These are phyloP conservation scores for Bradypodion ventrale DNA, from an alignment of 2,797 vertebrate species.

Conservation along the genomic window DNA sequence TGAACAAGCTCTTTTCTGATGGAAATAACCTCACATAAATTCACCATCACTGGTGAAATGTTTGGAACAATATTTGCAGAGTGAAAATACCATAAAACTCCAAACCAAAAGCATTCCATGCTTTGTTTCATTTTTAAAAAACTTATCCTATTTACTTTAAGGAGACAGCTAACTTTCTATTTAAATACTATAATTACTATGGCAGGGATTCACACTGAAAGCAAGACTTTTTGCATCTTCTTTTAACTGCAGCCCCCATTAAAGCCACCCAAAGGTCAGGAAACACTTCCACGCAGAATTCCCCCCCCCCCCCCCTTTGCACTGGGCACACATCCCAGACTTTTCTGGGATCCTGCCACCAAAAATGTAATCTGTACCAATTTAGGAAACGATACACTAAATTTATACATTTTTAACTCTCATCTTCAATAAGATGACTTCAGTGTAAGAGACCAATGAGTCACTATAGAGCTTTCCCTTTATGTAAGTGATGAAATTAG, in stretches of 20 bases:
- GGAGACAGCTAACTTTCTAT: slow-evolving; percentile 53
- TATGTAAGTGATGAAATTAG: neutral
- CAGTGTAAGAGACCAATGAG: neutral
- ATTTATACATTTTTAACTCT: slow-evolving; percentile 5
- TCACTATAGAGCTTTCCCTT: neutral
- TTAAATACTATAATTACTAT: slow-evolving; percentile 32
- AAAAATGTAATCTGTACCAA: slow-evolving; percentile 4
- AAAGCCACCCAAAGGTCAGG: slow-evolving; percentile 25
- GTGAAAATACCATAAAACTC: slow-evolving; percentile 68
- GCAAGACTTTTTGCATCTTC: neutral
- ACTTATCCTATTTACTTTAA: slow-evolving; percentile 40
- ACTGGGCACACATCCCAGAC: neutral
- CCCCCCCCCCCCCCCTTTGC: neutral
- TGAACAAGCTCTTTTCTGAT: slow-evolving; percentile 71
- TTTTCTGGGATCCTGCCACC: neutral
- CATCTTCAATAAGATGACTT: slow-evolving; percentile 4
- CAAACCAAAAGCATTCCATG: slow-evolving; percentile 69
- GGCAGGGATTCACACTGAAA: neutral
- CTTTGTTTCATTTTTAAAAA: slow-evolving; percentile 56
- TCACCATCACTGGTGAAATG: slow-evolving; percentile 70
- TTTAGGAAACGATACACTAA: neutral
- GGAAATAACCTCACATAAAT: slow-evolving; percentile 73
- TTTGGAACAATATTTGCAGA: slow-evolving; percentile 69
- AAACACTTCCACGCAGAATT: slow-evolving; percentile 1
- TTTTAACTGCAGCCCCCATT: neutral